A percentile compares a stretch with the other conserved stretches of the same genome.
phyloP scores from a whole-genome alignment of 2,888 invertebrate species.

The Anthoptus insignis region DNA sequence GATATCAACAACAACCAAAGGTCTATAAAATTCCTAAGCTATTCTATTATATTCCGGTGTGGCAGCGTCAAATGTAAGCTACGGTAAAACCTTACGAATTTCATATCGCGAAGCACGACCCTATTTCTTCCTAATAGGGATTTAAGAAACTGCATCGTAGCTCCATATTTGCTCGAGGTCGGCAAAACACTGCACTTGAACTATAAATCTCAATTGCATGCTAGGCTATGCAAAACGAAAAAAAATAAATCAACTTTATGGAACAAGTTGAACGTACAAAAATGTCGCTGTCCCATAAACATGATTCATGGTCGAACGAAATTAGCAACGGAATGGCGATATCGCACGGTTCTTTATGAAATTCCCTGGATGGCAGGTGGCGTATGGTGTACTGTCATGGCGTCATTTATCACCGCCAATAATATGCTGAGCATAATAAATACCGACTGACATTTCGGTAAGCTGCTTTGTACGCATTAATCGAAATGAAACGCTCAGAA shows the following conservation, averaged over 20 bases:
- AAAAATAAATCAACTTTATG: constrained; percentile 49
- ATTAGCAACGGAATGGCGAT: constrained; percentile 72
- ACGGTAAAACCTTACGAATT: constrained; percentile 18
- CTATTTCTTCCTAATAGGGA: constrained; percentile 16
- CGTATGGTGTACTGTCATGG: constrained; percentile 58
- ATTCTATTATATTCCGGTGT: neutral
- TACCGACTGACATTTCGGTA: constrained; percentile 70
- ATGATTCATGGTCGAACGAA: constrained; percentile 74
- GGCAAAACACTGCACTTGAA: constrained; percentile 27
- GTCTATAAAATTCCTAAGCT: neutral
- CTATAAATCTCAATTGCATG: constrained; percentile 43
- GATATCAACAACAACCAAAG: too few species aligned
- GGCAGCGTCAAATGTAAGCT: too few species aligned
- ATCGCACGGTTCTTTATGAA: constrained; percentile 77
- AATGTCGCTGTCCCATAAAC: constrained; percentile 73
- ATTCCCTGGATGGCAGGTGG: constrained; percentile 74
- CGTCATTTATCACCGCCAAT: constrained; percentile 75
- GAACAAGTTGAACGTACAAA: constrained; percentile 58
- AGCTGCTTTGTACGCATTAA: constrained; percentile 58
- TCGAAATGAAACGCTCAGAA: too few species aligned
- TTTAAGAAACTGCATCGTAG: constrained; percentile 32
- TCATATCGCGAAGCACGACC: constrained; percentile 12
- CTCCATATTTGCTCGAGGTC: constrained; percentile 25
- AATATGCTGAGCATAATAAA: constrained; percentile 76
- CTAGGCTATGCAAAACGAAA: constrained; percentile 36